Evolutionary conservation across 2,113 vertebrate genomes (phyloP).

Genomic region (Axis porcinus): DNA sequence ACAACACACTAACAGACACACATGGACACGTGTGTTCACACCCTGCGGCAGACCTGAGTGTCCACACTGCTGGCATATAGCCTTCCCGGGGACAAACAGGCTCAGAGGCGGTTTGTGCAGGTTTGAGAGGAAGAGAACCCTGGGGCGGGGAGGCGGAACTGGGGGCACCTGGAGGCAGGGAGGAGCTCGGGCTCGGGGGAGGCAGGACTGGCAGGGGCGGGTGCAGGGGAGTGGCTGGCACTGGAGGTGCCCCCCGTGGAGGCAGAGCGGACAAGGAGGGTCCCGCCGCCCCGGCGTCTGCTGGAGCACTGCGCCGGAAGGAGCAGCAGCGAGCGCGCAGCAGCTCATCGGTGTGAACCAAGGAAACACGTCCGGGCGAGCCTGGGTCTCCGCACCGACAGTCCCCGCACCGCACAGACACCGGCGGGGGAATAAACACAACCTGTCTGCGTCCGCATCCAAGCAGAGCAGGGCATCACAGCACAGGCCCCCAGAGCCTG

Average conservation of each 20-base stretch:
- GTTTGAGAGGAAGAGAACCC: background rate
- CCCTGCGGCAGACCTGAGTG: background rate
- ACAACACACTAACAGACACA: background rate
- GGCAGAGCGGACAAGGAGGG: background rate
- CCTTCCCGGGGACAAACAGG: background rate
- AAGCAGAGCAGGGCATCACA: background rate
- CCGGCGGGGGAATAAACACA: background rate
- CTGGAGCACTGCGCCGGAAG: background rate
- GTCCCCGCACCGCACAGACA: accelerated
- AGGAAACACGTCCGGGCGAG: background rate
- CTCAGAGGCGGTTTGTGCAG: background rate
- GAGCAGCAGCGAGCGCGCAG: accelerated
- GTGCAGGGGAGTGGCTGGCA: accelerated
- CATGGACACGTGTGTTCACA: background rate
- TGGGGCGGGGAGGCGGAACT: background rate
- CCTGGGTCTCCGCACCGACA: background rate
- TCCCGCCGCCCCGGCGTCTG: accelerated
- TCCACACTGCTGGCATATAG: background rate
- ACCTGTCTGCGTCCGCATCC: background rate
- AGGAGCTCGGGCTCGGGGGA: background rate
- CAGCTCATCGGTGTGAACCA: background rate
- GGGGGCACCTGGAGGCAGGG: background rate
- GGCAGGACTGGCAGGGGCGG: background rate
- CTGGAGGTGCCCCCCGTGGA: background rate
- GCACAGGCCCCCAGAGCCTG: background rate